A percentile compares a stretch with the other conserved stretches of the same genome.
Evolutionary conservation across 2,797 vertebrate species (phyloP).

Genomic region (Myripristis murdjan): DNA sequence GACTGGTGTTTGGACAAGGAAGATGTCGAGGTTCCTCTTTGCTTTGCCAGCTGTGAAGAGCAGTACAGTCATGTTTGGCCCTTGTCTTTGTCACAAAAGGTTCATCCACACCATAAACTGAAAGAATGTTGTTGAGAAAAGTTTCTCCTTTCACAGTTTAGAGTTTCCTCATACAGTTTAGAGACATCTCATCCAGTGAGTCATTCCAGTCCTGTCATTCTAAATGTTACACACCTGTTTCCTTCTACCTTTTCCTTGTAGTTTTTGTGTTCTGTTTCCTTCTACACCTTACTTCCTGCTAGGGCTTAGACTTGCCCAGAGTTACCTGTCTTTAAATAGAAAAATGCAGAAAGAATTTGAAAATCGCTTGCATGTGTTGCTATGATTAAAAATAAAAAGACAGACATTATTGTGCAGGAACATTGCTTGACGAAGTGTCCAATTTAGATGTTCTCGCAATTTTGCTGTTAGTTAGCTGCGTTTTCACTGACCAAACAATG

Average conservation of each 20-base stretch:
- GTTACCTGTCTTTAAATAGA: background rate
- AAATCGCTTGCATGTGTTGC: background rate
- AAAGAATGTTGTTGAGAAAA: background rate
- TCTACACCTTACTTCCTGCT: background rate
- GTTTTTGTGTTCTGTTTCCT: background rate
- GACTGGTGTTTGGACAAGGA: constrained; percentile 8
- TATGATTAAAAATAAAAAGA: background rate
- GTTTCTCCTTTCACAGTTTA: background rate
- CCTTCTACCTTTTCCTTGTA: constrained; percentile 3
- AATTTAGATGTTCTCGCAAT: no score
- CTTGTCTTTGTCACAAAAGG: background rate
- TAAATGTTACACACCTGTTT: background rate
- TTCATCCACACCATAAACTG: background rate
- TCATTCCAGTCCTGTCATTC: background rate
- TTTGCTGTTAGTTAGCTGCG: background rate
- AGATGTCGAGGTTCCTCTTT: constrained; percentile 56
- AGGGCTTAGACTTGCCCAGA: background rate
- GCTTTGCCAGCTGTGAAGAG: background rate
- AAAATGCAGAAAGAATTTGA: background rate
- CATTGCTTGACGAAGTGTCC: background rate
- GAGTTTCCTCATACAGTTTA: constrained; percentile 39
- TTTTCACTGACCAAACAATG: background rate
- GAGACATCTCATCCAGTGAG: constrained; percentile 26
- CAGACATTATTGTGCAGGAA: background rate
- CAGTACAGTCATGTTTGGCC: no score